phyloP scores from a whole-genome alignment of 2,888 invertebrate species.

The Drosophila neotestacea region DNA sequence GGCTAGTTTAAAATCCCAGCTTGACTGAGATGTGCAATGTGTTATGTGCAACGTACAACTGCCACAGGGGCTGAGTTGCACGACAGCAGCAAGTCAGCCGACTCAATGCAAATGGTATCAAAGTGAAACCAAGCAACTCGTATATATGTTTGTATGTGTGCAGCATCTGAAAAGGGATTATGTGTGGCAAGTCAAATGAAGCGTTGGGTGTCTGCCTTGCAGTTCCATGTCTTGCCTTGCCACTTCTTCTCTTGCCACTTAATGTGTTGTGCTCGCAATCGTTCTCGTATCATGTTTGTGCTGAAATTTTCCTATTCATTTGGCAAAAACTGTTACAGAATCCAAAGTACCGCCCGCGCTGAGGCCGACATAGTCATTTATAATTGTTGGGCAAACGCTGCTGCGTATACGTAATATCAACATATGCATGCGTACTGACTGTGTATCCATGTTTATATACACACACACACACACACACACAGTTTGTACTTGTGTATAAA shows the following conservation, averaged over 20 bases:
- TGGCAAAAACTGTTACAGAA: conserved; percentile 51
- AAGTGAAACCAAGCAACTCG: conserved; percentile 35
- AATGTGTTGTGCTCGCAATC: conserved; percentile 15
- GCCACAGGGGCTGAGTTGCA: conserved; percentile 41
- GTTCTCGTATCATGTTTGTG: conserved; percentile 22
- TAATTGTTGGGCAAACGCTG: conserved; percentile 56
- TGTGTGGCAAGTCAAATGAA: conserved; percentile 59
- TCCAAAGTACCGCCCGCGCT: conserved; percentile 8
- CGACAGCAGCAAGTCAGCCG: conserved; percentile 17
- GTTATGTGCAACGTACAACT: conserved; percentile 13
- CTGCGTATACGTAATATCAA: conserved; percentile 53
- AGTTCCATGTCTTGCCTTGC: neutral
- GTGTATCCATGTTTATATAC: neutral
- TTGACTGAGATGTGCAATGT: conserved; percentile 19
- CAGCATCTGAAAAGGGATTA: conserved; percentile 38
- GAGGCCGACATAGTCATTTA: conserved; percentile 57
- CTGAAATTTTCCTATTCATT: conserved; percentile 70
- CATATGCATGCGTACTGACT: conserved; percentile 19
- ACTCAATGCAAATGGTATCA: conserved; percentile 54
- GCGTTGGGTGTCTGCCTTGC: conserved; percentile 15
- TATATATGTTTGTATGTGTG: neutral
- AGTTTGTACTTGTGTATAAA: conserved; percentile 19
- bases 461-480: neutral
- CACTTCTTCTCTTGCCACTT: conserved; percentile 27
- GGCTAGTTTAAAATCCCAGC: conserved; percentile 24